Evolutionary conservation across 37 sponge, comb jelly and placozoan species (phyloP).

Genomic region (Diacarnus erythraeanus): DNA sequence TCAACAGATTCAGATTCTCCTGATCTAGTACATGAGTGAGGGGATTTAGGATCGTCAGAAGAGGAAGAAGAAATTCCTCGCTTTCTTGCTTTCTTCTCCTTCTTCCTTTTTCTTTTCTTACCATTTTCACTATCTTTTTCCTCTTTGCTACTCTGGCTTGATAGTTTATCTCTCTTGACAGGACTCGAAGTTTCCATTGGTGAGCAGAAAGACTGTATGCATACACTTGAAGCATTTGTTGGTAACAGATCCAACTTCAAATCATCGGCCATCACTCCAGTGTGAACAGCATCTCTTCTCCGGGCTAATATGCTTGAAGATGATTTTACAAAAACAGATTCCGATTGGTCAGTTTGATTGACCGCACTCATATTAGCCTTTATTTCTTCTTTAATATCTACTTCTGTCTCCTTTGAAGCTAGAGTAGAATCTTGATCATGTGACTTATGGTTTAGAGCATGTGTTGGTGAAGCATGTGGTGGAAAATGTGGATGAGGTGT

Average conservation of each 20-base stretch:
- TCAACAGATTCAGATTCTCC: neutral
- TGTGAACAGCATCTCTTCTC: too few relatives aligned
- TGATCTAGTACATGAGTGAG: neutral
- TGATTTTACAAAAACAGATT: neutral
- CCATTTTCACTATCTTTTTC: too few relatives aligned
- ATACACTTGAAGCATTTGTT: too few relatives aligned
- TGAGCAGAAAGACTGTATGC: too few relatives aligned
- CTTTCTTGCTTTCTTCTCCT: neutral
- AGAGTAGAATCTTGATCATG: neutral
- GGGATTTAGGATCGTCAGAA: neutral
- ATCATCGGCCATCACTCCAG: too few relatives aligned
- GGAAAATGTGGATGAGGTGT: constrained; percentile 1
- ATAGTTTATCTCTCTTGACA: too few relatives aligned
- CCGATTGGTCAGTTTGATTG: neutral
- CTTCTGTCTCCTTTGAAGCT: neutral
- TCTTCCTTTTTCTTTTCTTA: neutral
- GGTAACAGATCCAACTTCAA: neutral
- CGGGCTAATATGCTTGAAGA: too few relatives aligned
- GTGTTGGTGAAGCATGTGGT: neutral
- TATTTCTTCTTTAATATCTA: neutral
- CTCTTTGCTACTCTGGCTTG: too few relatives aligned
- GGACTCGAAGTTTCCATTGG: too few relatives aligned
- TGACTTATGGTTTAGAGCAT: neutral
- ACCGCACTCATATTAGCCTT: neutral
- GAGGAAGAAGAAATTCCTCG: neutral